phyloP scores from a whole-genome alignment of 2,797 vertebrate species.

The Lithobates sylvaticus region DNA sequence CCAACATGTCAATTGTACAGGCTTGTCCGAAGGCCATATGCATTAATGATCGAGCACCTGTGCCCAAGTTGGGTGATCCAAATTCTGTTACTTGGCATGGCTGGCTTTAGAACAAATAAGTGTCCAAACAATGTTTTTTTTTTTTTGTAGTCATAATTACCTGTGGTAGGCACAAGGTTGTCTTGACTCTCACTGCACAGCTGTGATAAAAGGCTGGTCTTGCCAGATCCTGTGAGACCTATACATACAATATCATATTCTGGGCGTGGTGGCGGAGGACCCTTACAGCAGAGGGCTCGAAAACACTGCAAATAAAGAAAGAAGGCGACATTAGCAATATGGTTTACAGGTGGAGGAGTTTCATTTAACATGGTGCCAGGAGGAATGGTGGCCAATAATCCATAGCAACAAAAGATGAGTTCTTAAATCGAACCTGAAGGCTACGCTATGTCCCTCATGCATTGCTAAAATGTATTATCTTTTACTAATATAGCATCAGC shows the following conservation, averaged over 20 bases:
- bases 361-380: background rate
- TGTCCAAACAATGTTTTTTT: background rate
- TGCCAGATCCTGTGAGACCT: slow-evolving; percentile 94
- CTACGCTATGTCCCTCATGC: no score
- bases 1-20: no score
- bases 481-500: no score
- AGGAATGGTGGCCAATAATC: background rate
- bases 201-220: slow-evolving; percentile 92
- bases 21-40: no score
- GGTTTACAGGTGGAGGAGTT: background rate
- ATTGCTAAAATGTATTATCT: no score
- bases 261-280: slow-evolving; percentile 90
- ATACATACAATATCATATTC: slow-evolving; percentile 99
- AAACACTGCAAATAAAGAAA: slow-evolving; percentile 85
- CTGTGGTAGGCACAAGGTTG: slow-evolving; percentile 91
- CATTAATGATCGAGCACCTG: background rate
- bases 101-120: background rate
- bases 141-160: slow-evolving; percentile 70
- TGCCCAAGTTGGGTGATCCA: background rate
- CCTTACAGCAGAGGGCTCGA: slow-evolving; percentile 97
- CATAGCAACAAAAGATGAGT: no score
- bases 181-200: slow-evolving; percentile 91
- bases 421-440: no score
- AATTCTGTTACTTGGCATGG: background rate
- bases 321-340: background rate